These are phyloP conservation scores for Odobenus rosmarus DNA, from an alignment of 2,113 vertebrate genomes.

Conservation along the genomic window DNA sequence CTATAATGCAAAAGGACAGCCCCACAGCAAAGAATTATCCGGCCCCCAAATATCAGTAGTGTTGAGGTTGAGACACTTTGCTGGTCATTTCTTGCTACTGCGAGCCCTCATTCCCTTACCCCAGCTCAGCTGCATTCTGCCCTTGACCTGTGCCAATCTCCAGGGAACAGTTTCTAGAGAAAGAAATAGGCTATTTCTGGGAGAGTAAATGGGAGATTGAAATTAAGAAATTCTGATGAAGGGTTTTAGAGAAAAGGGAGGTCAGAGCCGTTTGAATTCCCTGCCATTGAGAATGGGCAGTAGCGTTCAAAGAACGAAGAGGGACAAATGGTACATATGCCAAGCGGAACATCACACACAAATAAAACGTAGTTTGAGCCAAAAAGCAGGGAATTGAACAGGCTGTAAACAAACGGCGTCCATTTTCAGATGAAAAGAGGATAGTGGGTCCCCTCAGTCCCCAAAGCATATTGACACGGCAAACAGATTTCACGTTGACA, in stretches of 20 bases:
- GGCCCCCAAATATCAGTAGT: too few relatives aligned
- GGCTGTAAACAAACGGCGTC: constrained; percentile 44
- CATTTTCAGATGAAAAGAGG: constrained; percentile 67
- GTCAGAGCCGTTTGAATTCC: not conserved
- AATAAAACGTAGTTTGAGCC: constrained; percentile 12
- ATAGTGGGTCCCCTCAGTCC: constrained; percentile 55
- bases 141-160: not conserved
- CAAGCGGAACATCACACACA: not conserved
- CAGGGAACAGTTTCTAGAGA: not conserved
- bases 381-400: constrained; percentile 51
- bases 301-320: not conserved
- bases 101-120: not conserved
- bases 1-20: not conserved
- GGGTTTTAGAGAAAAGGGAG: not conserved
- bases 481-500: constrained; percentile 77
- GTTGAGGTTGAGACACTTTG: not conserved
- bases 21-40: not conserved
- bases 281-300: not conserved
- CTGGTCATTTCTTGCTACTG: not conserved
- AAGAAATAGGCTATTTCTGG: constrained; percentile 16
- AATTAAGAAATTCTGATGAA: constrained; percentile 5
- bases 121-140: not conserved
- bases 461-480: constrained; percentile 69
- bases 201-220: not conserved
- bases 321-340: not conserved